phyloP scores from a whole-genome alignment of 2,888 invertebrate species.

The Euspilapteryx auroguttella region DNA sequence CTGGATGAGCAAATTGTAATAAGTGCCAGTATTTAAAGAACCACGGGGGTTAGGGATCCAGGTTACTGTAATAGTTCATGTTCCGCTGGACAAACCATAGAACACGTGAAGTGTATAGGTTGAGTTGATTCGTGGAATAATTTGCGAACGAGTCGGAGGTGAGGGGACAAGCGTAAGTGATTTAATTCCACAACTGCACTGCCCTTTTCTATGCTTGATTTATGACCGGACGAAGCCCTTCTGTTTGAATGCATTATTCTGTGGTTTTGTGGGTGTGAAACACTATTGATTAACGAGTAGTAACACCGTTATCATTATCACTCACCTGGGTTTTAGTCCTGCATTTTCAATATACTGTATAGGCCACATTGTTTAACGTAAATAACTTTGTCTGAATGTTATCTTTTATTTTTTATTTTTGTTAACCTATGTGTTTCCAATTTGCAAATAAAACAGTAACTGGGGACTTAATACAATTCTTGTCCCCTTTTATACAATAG shows the following conservation, averaged over 20 bases:
- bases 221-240: too few species aligned
- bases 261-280: too few species aligned
- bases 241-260: too few species aligned
- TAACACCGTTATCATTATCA: too few species aligned
- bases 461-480: not conserved
- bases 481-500: slow-evolving; percentile 19
- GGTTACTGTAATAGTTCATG: slow-evolving; percentile 12
- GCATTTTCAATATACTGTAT: too few species aligned
- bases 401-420: too few species aligned
- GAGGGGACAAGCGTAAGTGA: slow-evolving; percentile 8
- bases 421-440: too few species aligned
- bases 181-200: slow-evolving; percentile 5
- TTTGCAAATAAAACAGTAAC: not conserved
- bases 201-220: slow-evolving; percentile 4
- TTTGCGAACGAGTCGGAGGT: not conserved
- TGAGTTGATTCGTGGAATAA: slow-evolving; percentile 20
- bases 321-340: too few species aligned
- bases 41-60: too few species aligned
- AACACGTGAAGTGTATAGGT: slow-evolving; percentile 12
- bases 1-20: slow-evolving; percentile 14
- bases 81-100: not conserved
- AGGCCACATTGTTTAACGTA: too few species aligned
- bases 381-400: too few species aligned
- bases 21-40: slow-evolving; percentile 1
- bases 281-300: too few species aligned